Evolutionary conservation across 1,140 invertebrate genomes (phyloP).

Genomic region (Leptinotarsa defecta): DNA sequence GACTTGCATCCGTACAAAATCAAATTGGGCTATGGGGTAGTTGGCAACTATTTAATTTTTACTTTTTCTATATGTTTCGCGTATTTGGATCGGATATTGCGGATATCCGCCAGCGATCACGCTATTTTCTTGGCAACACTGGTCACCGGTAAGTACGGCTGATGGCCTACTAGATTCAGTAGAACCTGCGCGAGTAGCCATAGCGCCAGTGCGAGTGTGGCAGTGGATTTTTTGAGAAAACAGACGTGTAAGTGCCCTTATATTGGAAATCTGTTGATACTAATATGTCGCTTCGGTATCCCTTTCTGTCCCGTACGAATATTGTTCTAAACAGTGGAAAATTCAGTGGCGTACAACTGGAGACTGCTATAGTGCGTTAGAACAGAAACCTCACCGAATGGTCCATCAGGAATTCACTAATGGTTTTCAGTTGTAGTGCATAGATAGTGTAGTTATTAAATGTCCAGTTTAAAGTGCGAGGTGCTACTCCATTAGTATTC

Average conservation of each 20-base stretch:
- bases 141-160: constrained; percentile 5
- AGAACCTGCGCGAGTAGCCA: constrained; percentile 24
- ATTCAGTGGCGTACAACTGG: not conserved
- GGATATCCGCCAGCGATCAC: not conserved
- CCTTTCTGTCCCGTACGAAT: too few species aligned
- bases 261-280: not conserved
- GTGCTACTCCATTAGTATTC: not conserved
- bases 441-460: not conserved
- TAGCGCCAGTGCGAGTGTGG: constrained; percentile 29
- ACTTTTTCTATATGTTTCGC: too few species aligned
- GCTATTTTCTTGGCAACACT: not conserved
- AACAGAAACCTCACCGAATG: not conserved
- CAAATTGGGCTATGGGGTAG: too few species aligned
- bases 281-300: not conserved
- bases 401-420: not conserved
- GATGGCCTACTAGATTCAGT: constrained; percentile 32
- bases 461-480: not conserved
- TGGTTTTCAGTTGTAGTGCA: not conserved
- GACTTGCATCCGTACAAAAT: too few species aligned
- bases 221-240: constrained; percentile 3
- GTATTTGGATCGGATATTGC: too few species aligned
- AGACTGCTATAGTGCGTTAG: constrained; percentile 15
- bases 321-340: not conserved
- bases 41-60: too few species aligned
- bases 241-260: not conserved